phyloP scores from a whole-genome alignment of 1,140 invertebrate genomes.

The Drosophila insularis region DNA sequence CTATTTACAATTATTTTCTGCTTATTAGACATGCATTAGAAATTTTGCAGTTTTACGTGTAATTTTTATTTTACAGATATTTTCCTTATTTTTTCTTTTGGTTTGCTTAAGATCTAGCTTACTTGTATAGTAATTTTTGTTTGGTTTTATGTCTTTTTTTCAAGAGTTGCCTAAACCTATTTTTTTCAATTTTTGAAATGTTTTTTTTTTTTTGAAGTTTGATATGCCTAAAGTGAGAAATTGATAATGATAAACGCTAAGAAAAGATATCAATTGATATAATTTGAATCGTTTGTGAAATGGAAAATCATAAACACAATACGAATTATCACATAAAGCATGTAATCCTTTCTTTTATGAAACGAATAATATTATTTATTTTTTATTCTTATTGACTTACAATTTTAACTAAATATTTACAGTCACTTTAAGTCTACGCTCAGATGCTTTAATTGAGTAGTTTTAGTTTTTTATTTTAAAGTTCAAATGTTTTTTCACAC shows the following conservation, averaged over 20 bases:
- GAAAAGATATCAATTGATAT: background rate
- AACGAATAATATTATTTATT: slow-evolving; percentile 44
- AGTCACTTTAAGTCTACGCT: slow-evolving; percentile 53
- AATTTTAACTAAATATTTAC: slow-evolving; percentile 61
- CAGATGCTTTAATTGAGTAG: slow-evolving; percentile 73
- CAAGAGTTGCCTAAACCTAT: slow-evolving; percentile 24
- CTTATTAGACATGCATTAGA: slow-evolving; percentile 20
- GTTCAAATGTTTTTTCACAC: slow-evolving; percentile 36
- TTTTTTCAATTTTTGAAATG: slow-evolving; percentile 72
- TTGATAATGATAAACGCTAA: slow-evolving; percentile 22
- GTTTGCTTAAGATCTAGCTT: slow-evolving; percentile 16
- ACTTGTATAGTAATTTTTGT: slow-evolving; percentile 9
- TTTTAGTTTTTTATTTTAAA: slow-evolving; percentile 29
- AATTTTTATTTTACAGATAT: slow-evolving; percentile 47
- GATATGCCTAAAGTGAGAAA: slow-evolving; percentile 50
- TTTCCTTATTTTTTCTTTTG: slow-evolving; percentile 17
- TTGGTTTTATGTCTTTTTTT: slow-evolving; percentile 13
- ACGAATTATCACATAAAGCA: slow-evolving; percentile 53
- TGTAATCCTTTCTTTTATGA: slow-evolving; percentile 16
- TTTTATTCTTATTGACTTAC: slow-evolving; percentile 27
- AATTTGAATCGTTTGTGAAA: background rate
- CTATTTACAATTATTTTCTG: slow-evolving; percentile 8
- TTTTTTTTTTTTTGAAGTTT: slow-evolving; percentile 29
- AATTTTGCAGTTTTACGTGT: slow-evolving; percentile 18
- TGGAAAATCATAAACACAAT: slow-evolving; percentile 25